These are phyloP conservation scores for Gasteruption jaculator DNA, from an alignment of 2,888 invertebrate species.

Conservation along the genomic window DNA sequence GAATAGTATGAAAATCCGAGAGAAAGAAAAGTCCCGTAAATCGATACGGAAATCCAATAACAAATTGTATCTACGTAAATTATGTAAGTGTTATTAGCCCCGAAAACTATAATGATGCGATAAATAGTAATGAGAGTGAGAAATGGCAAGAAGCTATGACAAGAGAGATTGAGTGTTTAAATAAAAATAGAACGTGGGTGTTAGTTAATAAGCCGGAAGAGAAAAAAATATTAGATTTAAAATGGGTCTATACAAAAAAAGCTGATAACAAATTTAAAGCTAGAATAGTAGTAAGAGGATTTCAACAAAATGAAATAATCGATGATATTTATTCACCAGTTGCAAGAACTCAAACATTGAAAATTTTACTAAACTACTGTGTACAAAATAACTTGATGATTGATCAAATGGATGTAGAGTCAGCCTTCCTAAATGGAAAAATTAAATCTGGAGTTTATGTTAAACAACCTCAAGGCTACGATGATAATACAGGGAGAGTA, in stretches of 20 bases:
- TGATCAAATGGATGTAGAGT: constrained; percentile 18
- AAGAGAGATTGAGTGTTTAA: constrained; percentile 17
- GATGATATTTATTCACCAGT: constrained; percentile 17
- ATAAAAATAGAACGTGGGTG: constrained; percentile 20
- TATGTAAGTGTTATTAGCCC: constrained; percentile 10
- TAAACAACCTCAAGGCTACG: constrained; percentile 13
- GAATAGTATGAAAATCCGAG: constrained; percentile 1
- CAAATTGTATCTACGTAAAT: constrained; percentile 10
- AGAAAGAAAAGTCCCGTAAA: background rate
- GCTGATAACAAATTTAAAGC: constrained; percentile 11
- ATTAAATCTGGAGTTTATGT: constrained; percentile 8
- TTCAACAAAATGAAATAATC: constrained; percentile 16
- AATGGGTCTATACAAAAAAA: constrained; percentile 16
- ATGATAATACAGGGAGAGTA: constrained; percentile 11
- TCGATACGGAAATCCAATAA: background rate
- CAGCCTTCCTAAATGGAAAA: constrained; percentile 12
- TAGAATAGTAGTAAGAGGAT: constrained; percentile 16
- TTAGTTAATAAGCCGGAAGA: constrained; percentile 9
- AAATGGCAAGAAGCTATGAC: too few relatives aligned
- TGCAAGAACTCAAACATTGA: constrained; percentile 17
- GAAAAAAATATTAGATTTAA: constrained; percentile 14
- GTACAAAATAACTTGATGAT: constrained; percentile 10
- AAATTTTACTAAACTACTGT: constrained; percentile 13
- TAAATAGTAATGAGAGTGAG: too few relatives aligned
- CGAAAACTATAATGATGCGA: too few relatives aligned